These are phyloP conservation scores for Spisula solida DNA, from an alignment of 2,888 invertebrate species.

Conservation along the genomic window DNA sequence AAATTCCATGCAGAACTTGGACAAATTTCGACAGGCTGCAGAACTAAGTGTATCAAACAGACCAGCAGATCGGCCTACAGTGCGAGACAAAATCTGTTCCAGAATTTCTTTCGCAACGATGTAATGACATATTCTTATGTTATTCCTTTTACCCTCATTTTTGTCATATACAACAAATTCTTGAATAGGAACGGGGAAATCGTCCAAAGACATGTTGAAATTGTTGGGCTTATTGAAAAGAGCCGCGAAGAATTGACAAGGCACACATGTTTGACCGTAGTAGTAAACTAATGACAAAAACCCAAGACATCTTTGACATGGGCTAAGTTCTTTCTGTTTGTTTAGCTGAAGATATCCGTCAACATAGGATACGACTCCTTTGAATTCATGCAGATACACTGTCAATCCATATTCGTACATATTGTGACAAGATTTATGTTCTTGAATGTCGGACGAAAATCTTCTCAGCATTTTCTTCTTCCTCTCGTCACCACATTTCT, in stretches of 20 bases:
- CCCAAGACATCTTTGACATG: conserved; percentile 66
- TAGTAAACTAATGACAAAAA: conserved; percentile 70
- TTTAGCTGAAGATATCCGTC: conserved; percentile 66
- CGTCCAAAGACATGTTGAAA: conserved; percentile 57
- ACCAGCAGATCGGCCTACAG: neutral
- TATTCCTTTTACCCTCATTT: conserved; percentile 54
- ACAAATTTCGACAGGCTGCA: conserved; percentile 36
- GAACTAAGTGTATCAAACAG: neutral
- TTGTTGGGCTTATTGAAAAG: conserved; percentile 57
- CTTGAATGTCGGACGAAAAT: conserved; percentile 43
- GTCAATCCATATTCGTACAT: conserved; percentile 74
- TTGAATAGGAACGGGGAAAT: conserved; percentile 59
- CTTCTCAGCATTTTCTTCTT: conserved; percentile 33
- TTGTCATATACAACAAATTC: conserved; percentile 64
- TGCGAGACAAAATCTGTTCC: conserved; percentile 53
- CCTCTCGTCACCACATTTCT: conserved; percentile 50
- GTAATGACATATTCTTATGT: conserved; percentile 71
- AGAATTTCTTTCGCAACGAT: conserved; percentile 73
- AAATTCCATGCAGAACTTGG: conserved; percentile 56
- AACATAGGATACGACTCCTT: conserved; percentile 70
- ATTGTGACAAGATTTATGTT: conserved; percentile 10
- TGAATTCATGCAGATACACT: conserved; percentile 67
- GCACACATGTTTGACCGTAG: conserved; percentile 71
- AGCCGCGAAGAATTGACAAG: conserved; percentile 69
- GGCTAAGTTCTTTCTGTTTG: conserved; percentile 38